These are phyloP conservation scores for Orbicella faveolata DNA, from an alignment of 64 coral and sea anemone species.

Conservation along the genomic window DNA sequence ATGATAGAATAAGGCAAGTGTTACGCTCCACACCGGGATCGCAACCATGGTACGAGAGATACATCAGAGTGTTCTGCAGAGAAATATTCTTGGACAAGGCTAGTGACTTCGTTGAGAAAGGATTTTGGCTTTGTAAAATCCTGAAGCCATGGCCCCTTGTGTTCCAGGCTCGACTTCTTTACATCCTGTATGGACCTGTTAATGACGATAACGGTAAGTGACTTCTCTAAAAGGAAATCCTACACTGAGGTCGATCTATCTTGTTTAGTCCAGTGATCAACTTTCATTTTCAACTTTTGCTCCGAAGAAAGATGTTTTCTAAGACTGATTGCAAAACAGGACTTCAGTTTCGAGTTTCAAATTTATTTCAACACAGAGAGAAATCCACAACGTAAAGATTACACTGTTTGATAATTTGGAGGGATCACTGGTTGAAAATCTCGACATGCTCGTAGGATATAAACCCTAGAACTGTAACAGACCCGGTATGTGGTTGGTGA, in stretches of 20 bases:
- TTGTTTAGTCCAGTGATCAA: too few species aligned
- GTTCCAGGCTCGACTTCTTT: conserved; percentile 91
- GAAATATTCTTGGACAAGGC: conserved; percentile 96
- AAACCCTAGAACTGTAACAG: too few species aligned
- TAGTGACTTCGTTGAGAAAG: conserved; percentile 66
- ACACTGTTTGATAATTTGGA: too few species aligned
- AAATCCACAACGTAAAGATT: too few species aligned
- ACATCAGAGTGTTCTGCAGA: conserved; percentile 96
- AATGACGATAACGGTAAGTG: conserved; percentile 67
- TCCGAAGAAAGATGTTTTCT: too few species aligned
- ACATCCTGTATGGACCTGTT: conserved; percentile 86
- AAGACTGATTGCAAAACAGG: too few species aligned
- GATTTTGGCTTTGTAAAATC: conserved; percentile 95
- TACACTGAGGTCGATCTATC: background rate
- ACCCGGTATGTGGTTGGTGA: too few species aligned
- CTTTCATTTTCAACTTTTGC: too few species aligned
- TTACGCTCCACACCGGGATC: conserved; percentile 80
- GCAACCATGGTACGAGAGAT: conserved; percentile 90
- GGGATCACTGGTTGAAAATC: too few species aligned
- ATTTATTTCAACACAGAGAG: too few species aligned
- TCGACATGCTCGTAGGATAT: too few species aligned
- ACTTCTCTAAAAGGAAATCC: background rate
- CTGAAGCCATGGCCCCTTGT: conserved; percentile 93
- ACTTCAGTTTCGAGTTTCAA: too few species aligned
- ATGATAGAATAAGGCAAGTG: conserved; percentile 84